These are phyloP conservation scores for Phyllotreta cruciferae DNA, from an alignment of 2,888 invertebrate species.

Conservation along the genomic window DNA sequence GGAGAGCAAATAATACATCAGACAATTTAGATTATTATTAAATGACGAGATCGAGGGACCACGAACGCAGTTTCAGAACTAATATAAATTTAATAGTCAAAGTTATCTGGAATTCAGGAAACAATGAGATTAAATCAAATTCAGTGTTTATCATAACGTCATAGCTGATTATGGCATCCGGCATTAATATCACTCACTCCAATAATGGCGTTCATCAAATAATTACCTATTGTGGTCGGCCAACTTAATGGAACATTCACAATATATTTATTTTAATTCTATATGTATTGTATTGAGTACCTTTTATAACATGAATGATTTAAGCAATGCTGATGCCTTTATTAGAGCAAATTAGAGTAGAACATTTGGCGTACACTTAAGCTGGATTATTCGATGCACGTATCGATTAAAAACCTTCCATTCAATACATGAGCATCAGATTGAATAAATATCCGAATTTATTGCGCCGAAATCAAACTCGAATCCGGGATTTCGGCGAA, in stretches of 20 bases:
- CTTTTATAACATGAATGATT: too few relatives aligned
- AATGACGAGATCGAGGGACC: slow-evolving; percentile 16
- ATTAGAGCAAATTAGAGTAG: too few relatives aligned
- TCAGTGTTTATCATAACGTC: slow-evolving; percentile 31
- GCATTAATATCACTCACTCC: slow-evolving; percentile 27
- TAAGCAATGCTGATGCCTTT: too few relatives aligned
- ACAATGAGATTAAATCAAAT: slow-evolving; percentile 31
- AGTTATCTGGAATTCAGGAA: slow-evolving; percentile 30
- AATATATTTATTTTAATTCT: too few relatives aligned
- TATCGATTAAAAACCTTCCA: too few relatives aligned
- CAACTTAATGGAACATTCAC: slow-evolving; percentile 8
- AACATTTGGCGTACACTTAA: too few relatives aligned
- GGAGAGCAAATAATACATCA: too few relatives aligned
- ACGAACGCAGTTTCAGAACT: slow-evolving; percentile 21
- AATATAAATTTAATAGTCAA: slow-evolving; percentile 31
- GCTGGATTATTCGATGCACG: too few relatives aligned
- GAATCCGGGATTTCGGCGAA: background rate
- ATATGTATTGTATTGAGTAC: too few relatives aligned
- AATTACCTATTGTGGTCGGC: slow-evolving; percentile 26
- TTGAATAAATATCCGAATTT: slow-evolving; percentile 10
- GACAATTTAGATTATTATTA: slow-evolving; percentile 23
- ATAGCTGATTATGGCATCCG: slow-evolving; percentile 23
- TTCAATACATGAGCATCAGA: background rate
- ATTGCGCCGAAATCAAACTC: slow-evolving; percentile 5
- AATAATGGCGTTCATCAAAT: slow-evolving; percentile 21